A percentile compares a stretch with the other conserved stretches of the same genome.
Conservation (phyloP, 2,888 invertebrate genomes). For the Ametastegia equiseti region DNA sequence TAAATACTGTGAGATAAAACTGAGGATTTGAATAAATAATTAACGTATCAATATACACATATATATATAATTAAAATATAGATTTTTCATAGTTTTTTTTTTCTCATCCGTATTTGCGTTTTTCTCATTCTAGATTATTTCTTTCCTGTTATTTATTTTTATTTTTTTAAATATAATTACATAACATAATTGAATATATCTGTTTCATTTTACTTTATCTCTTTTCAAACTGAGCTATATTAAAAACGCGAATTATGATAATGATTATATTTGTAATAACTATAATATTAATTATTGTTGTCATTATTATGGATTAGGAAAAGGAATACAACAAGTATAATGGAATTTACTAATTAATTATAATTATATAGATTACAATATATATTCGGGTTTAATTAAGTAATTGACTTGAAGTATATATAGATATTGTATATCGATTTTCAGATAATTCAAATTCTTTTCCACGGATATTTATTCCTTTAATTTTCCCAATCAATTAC, state of each 20-base stretch:
- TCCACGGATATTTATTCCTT: constrained; percentile 27
- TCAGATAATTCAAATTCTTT: constrained; percentile 53
- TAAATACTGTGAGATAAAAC: background rate
- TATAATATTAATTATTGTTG: background rate
- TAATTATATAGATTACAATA: constrained; percentile 12
- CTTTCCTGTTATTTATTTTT: too few relatives aligned
- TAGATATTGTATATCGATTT: too few relatives aligned
- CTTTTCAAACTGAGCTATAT: too few relatives aligned
- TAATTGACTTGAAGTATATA: constrained; percentile 76
- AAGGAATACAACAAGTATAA: background rate
- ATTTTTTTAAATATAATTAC: too few relatives aligned
- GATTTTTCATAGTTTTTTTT: background rate
- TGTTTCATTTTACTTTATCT: too few relatives aligned
- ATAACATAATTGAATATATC: too few relatives aligned
- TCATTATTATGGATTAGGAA: background rate
- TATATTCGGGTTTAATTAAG: constrained; percentile 67
- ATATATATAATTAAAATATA: background rate
- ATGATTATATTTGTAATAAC: too few relatives aligned
- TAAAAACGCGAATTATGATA: too few relatives aligned
- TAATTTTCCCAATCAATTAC: background rate
- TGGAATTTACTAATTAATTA: background rate
- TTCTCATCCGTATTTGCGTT: background rate
- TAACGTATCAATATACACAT: background rate
- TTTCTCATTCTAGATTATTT: background rate
- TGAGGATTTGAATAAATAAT: background rate